Evolutionary conservation across 2,888 invertebrate species (phyloP), one percentile per base, ranked within the genome.

Genomic region (Malthinus flaveolus): DNA sequence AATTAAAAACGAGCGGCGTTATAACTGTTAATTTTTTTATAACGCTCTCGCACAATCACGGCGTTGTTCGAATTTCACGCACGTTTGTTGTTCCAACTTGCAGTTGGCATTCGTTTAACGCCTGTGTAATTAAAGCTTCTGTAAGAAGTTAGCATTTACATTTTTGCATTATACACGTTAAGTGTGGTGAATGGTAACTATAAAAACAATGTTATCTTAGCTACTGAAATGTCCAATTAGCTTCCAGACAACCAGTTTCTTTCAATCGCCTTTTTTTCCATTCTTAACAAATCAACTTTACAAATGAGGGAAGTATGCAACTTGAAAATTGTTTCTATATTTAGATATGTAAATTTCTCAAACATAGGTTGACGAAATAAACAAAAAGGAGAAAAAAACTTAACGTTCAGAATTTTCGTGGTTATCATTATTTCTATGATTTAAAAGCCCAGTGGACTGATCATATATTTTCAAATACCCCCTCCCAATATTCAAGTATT

Each of bases 1-100:
- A 23, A 23, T 23, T 23, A 23, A 23, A 23, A 23, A 23, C 45
- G 42, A 55, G 45, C 44, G 50, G 23, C 23, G 23, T 23, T 23
- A 23, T 23, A 23, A 37, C 49, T 12, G 56, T 46, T 49, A 56
- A 53, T 53, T 53, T 57, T n/a, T 57, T 57, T 51, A 51, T 48
- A 11, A 31, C 46, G 57, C 51, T 56, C 45, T 49, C 32, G 45
- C 54, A 59, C 64, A 66, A 62, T 63, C 61, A 66, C 63, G 59
- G 59, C 60, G 59, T 60, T 62, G 64, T 66, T 65, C 62, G 62
- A 53, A 66, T 64, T 66, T 64, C 64, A 66, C 61, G 66, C 66
- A 61, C 63, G 59, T 66, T 62, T 64, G 56, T 64, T 64, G 59
- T 61, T 58, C 33, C 37, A 59, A 55, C 42, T 59, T 55, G 49